phyloP scores from a whole-genome alignment of 1,140 invertebrate species.

The Metopolophium dirhodum region DNA sequence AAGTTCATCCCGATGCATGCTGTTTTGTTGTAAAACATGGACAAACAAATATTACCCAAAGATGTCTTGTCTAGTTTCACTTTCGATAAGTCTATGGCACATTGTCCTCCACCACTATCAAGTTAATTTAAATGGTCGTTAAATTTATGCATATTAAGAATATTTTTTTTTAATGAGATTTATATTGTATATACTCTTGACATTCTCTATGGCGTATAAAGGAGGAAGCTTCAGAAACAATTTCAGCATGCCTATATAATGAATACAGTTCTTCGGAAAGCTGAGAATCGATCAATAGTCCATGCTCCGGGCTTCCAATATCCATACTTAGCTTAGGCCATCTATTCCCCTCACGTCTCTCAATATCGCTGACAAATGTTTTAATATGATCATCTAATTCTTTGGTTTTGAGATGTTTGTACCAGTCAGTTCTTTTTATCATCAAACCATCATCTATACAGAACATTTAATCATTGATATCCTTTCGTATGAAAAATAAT shows the following conservation, averaged over 20 bases:
- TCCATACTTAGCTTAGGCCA: no score
- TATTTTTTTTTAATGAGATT: no score
- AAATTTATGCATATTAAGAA: no score
- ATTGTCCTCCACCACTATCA: neutral
- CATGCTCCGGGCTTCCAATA: no score
- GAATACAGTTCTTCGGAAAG: no score
- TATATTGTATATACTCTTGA: no score
- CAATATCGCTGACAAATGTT: neutral
- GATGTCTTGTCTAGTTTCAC: slow-evolving; percentile 34
- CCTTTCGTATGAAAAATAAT: no score
- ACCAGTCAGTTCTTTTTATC: neutral
- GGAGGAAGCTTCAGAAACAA: no score
- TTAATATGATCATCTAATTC: neutral
- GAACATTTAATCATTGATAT: no score
- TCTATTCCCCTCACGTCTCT: fast-evolving
- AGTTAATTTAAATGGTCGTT: neutral
- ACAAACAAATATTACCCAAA: slow-evolving; percentile 1
- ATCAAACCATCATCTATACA: neutral
- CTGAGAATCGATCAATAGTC: no score
- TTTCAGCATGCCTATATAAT: no score
- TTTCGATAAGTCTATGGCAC: slow-evolving; percentile 12
- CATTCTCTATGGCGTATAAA: no score
- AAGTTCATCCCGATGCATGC: slow-evolving; percentile 36
- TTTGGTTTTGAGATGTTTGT: neutral
- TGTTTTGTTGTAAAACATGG: neutral